Conservation (phyloP, 1,140 invertebrate species). For the Liolophura sinensis region DNA sequence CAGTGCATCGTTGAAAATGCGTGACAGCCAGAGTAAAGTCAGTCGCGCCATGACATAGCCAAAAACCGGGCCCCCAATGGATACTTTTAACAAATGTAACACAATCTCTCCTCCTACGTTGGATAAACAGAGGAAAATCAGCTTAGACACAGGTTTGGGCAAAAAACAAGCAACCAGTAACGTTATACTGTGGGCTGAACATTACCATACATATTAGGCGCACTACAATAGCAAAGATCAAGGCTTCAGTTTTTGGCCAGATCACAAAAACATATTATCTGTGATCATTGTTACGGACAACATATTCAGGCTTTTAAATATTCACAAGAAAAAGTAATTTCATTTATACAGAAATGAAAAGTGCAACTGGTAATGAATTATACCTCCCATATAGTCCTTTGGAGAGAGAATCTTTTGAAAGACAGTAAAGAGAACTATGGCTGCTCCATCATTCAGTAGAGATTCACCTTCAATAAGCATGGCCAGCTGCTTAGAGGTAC, state of each 20-base stretch:
- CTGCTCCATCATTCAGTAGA: slow-evolving; percentile 61
- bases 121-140: slow-evolving; percentile 6
- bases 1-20: slow-evolving; percentile 57
- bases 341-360: no score
- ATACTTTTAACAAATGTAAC: slow-evolving; percentile 40
- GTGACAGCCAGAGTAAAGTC: slow-evolving; percentile 49
- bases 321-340: no score
- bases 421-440: slow-evolving; percentile 57
- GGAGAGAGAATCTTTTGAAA: slow-evolving; percentile 32
- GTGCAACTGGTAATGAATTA: slow-evolving; percentile 1
- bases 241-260: no score
- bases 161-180: background rate
- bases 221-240: background rate
- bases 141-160: background rate
- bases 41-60: slow-evolving; percentile 56
- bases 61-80: slow-evolving; percentile 52
- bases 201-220: no score
- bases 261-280: no score
- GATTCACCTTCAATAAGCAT: slow-evolving; percentile 62
- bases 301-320: no score
- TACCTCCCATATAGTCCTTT: slow-evolving; percentile 27
- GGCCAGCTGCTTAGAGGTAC: slow-evolving; percentile 55
- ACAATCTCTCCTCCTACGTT: slow-evolving; percentile 38
- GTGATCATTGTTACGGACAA: no score
- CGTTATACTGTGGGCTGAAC: background rate